Percentiles rank a stretch among this genome's conserved stretches.
These are phyloP conservation scores for Malthinus flaveolus DNA, from an alignment of 2,888 invertebrate genomes.

Conservation along the genomic window DNA sequence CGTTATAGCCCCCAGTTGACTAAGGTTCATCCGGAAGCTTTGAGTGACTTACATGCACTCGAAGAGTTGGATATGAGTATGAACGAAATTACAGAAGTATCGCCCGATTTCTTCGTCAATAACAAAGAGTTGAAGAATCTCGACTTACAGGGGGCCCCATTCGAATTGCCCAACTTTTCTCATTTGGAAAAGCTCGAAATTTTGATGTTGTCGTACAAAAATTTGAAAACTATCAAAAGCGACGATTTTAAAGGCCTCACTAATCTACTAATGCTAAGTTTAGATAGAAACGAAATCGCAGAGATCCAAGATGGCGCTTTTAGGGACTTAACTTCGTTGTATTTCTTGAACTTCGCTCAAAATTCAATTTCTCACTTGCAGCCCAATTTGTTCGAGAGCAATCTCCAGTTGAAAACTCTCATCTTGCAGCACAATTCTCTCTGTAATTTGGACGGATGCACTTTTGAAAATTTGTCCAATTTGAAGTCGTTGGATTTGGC, in stretches of 20 bases:
- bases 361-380: background rate
- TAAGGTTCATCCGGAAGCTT: background rate
- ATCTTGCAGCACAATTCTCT: no score
- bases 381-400: no score
- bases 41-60: background rate
- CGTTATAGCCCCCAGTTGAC: background rate
- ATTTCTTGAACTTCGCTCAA: background rate
- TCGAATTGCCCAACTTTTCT: background rate
- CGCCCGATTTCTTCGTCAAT: background rate
- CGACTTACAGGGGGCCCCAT: background rate
- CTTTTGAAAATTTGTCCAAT: background rate
- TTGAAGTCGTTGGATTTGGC: background rate
- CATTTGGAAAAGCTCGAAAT: background rate
- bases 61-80: background rate
- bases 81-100: background rate
- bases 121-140: background rate
- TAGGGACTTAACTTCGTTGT: background rate
- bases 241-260: background rate
- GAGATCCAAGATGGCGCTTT: background rate
- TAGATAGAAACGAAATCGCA: background rate
- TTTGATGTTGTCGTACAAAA: background rate
- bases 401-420: no score
- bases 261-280: background rate
- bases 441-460: no score
- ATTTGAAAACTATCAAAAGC: background rate